phyloP scores from a whole-genome alignment of 2,113 vertebrate genomes.

The Puma concolor region DNA sequence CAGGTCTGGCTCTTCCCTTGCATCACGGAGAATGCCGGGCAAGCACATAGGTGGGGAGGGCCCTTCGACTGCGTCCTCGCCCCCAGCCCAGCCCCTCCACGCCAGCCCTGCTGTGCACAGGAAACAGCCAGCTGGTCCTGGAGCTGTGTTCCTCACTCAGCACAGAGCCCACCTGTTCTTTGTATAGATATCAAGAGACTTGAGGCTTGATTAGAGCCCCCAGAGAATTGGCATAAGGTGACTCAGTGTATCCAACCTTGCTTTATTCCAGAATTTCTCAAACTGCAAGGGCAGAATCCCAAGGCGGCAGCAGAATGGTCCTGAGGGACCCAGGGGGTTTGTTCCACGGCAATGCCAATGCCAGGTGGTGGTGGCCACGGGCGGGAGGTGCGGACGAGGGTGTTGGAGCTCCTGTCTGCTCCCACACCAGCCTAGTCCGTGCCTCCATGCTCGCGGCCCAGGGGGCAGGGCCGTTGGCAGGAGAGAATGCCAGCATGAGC shows the following conservation, averaged over 20 bases:
- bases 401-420: background rate
- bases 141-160: background rate
- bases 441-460: rapidly evolving
- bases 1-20: background rate
- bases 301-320: background rate
- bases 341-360: background rate
- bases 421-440: rapidly evolving
- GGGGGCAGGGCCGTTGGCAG: background rate
- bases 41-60: background rate
- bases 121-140: background rate
- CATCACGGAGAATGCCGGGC: rapidly evolving
- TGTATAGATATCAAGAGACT: background rate
- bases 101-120: rapidly evolving
- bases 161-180: background rate
- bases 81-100: background rate
- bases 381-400: background rate
- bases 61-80: rapidly evolving
- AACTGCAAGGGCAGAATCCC: background rate
- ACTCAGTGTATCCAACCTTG: background rate
- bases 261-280: background rate
- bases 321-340: background rate
- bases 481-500: rapidly evolving
- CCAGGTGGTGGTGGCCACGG: rapidly evolving
- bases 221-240: background rate
- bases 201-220: background rate